phyloP scores from a whole-genome alignment of 2,888 invertebrate species.

The Chelonus formosanus region DNA sequence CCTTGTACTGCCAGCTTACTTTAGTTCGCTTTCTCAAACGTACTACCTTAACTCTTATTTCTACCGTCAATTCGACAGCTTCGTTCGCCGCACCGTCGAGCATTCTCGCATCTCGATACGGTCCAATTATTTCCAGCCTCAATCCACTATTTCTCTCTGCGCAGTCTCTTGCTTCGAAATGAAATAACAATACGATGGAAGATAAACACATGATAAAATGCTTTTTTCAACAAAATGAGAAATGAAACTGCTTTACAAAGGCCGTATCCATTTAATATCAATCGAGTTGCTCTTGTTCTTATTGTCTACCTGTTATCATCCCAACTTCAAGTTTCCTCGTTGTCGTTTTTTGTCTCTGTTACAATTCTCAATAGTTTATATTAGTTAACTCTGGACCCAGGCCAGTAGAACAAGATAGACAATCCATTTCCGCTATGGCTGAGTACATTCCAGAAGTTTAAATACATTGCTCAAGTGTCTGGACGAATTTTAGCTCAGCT shows the following conservation, averaged over 20 bases:
- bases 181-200: constrained; percentile 57
- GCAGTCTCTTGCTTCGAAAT: constrained; percentile 38
- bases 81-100: constrained; percentile 27
- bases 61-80: constrained; percentile 37
- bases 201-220: constrained; percentile 57
- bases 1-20: constrained; percentile 3
- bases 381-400: background rate
- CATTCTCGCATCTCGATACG: constrained; percentile 46
- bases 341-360: constrained; percentile 6
- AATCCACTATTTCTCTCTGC: constrained; percentile 9
- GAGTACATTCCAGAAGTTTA: constrained; percentile 32
- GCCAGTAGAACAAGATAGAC: constrained; percentile 41
- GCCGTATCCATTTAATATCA: constrained; percentile 44
- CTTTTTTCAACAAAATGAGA: constrained; percentile 44
- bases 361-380: constrained; percentile 1
- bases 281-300: constrained; percentile 38
- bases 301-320: constrained; percentile 8
- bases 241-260: constrained; percentile 53
- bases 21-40: constrained; percentile 13
- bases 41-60: constrained; percentile 34
- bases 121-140: constrained; percentile 55
- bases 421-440: constrained; percentile 40
- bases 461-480: constrained; percentile 26
- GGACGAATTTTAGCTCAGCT: constrained; percentile 8
- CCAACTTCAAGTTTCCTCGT: too few relatives aligned